Evolutionary conservation across 2,113 vertebrate genomes (phyloP), one percentile per base, ranked within the genome.

Genomic region (Tupaia tana): DNA sequence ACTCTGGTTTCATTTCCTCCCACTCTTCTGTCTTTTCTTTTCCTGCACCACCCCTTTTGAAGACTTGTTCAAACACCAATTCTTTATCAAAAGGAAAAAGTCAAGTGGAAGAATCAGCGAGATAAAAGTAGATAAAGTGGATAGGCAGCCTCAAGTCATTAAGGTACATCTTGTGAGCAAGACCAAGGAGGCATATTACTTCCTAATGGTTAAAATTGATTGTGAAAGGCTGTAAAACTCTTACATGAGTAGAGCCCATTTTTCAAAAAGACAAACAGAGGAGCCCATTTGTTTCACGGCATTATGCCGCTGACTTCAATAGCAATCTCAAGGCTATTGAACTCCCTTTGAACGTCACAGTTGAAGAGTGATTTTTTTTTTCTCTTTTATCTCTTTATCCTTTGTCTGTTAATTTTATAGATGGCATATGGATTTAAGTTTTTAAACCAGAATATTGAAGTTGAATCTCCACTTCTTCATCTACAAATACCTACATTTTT

Each of bases 81-180:
- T 90, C 82, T 94, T 95, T 93, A 94, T 94, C 83, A 25, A 85
- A 13, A 56, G 29, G 78, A 43, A 19, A 79, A 22, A 78, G 19
- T 80, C 73, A 92, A 86, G 16, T 56, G 10, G 59, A 70, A 97
- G 94, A 91, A 66, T 63, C n/a, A 90, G 83, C 31, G 29, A 94
- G 89, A 29, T 2, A 24, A 96, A 97, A 43, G 54, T 86, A 96
- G 34, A 77, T 3, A 92, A 84, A 96, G 80, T 0, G 96, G 95
- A 93, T 20, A 82, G 58, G 74, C 71, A 75, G 16, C 12, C 58
- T 92, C 81, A 97, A 97, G 83, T 94, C 20, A 73, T 43, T 84
- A 15, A 89, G 66, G 18, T 86, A 16, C n/a, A 81, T 59, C 9
- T 24, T 93, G 54, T 75, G 91, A 85, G 59, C 79, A 95, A 94